Evolutionary conservation across 2,888 invertebrate species (phyloP).

Genomic region (Thelaira solivaga): DNA sequence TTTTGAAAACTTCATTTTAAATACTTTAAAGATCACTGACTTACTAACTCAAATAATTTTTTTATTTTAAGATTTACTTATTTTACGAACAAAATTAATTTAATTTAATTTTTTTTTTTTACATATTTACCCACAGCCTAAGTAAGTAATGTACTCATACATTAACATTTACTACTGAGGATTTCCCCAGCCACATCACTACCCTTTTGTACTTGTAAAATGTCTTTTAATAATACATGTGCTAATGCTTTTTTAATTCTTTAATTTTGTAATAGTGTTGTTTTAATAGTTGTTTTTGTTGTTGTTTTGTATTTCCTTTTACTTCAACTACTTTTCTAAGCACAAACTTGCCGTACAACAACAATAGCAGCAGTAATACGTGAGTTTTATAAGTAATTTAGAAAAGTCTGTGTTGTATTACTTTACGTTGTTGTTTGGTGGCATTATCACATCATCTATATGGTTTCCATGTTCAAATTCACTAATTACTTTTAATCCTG

Average conservation of each 20-base stretch:
- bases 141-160: too few relatives aligned
- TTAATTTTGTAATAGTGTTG: constrained; percentile 20
- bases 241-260: constrained; percentile 60
- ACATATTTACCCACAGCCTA: too few relatives aligned
- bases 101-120: too few relatives aligned
- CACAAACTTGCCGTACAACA: constrained; percentile 28
- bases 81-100: too few relatives aligned
- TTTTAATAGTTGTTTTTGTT: constrained; percentile 5
- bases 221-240: constrained; percentile 53
- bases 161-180: neutral
- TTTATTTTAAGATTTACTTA: too few relatives aligned
- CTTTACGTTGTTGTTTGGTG: constrained; percentile 8
- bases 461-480: constrained; percentile 61
- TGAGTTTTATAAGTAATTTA: constrained; percentile 30
- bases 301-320: constrained; percentile 12
- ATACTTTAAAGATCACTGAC: too few relatives aligned
- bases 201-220: neutral
- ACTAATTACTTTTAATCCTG: constrained; percentile 62
- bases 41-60: too few relatives aligned
- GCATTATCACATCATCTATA: constrained; percentile 59
- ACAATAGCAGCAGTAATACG: constrained; percentile 31
- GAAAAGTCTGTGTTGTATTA: constrained; percentile 4
- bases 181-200: neutral
- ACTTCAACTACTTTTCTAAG: constrained; percentile 8
- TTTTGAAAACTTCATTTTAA: too few relatives aligned